Evolutionary conservation across 1,140 invertebrate genomes (phyloP).

Genomic region (Macrotrachela quadricornifera): DNA sequence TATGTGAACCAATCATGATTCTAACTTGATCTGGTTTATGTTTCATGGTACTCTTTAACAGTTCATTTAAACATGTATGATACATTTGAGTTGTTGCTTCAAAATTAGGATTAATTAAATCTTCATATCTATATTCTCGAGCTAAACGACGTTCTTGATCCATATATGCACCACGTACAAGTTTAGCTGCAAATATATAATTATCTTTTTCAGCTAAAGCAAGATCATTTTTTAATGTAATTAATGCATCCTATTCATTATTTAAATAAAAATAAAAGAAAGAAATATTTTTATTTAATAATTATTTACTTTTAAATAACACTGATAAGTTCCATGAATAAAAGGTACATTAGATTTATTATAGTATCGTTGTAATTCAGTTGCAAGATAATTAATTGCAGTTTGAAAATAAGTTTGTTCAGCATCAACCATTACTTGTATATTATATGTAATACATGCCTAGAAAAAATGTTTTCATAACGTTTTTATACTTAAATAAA

Average conservation of each 20-base stretch:
- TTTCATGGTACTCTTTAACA: too few species aligned
- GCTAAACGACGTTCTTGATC: conserved; percentile 79
- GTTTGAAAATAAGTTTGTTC: conserved; percentile 99
- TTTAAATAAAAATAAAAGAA: not conserved
- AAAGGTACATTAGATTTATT: conserved; percentile 45
- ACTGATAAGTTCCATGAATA: conserved; percentile 98
- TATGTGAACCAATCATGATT: conserved; percentile 96
- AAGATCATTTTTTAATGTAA: conserved; percentile 69
- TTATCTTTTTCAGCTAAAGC: conserved; percentile 79
- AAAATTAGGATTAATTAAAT: conserved; percentile 72
- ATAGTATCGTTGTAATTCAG: conserved; percentile 94
- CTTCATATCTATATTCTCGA: conserved; percentile 62
- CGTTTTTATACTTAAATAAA: not conserved
- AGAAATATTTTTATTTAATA: too few species aligned
- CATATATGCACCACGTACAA: conserved; percentile 91
- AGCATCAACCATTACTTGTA: conserved; percentile 93
- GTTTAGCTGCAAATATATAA: conserved; percentile 91
- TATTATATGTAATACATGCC: conserved; percentile 71
- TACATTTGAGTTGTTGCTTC: conserved; percentile 79
- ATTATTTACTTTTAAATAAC: conserved; percentile 60
- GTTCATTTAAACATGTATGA: conserved; percentile 37
- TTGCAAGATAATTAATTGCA: conserved; percentile 78
- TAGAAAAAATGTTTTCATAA: conserved; percentile 38
- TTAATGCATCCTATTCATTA: conserved; percentile 15
- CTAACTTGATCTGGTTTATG: conserved; percentile 45